Percentiles rank a stretch among this genome's conserved stretches.
phyloP scores from a whole-genome alignment of 1,140 invertebrate species.

The Drosophila mauritiana region DNA sequence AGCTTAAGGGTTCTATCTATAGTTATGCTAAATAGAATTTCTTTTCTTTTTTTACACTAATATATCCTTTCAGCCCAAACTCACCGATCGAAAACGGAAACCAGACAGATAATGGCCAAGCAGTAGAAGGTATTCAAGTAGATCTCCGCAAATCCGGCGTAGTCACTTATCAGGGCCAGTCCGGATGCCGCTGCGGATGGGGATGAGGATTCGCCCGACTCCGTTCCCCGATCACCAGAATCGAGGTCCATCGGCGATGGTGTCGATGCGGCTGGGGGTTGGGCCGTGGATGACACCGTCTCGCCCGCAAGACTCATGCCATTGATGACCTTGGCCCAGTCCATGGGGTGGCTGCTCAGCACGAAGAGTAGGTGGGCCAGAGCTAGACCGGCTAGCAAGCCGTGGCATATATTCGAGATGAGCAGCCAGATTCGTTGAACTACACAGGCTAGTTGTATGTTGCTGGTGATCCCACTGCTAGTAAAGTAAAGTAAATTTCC shows the following conservation, averaged over 20 bases:
- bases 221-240: constrained; percentile 21
- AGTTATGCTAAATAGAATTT: no score
- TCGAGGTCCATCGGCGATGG: constrained; percentile 12
- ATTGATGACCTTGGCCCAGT: constrained; percentile 80
- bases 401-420: constrained; percentile 83
- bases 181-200: constrained; percentile 6
- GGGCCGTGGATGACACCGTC: constrained; percentile 46
- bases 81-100: constrained; percentile 84
- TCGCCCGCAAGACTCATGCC: constrained; percentile 79
- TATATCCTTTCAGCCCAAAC: constrained; percentile 9
- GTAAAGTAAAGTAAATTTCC: not conserved
- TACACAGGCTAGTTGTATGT: constrained; percentile 80
- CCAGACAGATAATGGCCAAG: constrained; percentile 80
- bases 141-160: constrained; percentile 79
- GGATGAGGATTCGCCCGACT: constrained; percentile 3
- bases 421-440: constrained; percentile 84
- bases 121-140: constrained; percentile 84
- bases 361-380: constrained; percentile 83
- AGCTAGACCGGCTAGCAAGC: constrained; percentile 83
- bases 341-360: constrained; percentile 77
- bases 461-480: constrained; percentile 74
- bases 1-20: no score
- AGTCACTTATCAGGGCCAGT: constrained; percentile 68
- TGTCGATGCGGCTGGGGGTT: constrained; percentile 11
- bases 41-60: no score